These are phyloP conservation scores for Hyperoplus immaculatus DNA, from an alignment of 2,797 vertebrate genomes.

Conservation along the genomic window DNA sequence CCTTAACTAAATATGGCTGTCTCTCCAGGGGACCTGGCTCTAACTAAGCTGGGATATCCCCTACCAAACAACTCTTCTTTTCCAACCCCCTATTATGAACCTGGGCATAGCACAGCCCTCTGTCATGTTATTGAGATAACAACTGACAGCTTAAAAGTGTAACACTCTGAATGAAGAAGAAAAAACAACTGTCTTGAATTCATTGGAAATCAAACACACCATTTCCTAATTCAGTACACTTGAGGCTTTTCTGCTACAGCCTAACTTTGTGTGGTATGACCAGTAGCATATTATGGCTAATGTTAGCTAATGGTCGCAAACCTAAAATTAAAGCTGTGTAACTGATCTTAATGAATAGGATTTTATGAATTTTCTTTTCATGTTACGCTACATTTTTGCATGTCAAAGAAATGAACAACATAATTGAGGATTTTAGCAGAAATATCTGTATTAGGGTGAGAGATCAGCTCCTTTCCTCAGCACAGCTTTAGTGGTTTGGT, in stretches of 20 bases:
- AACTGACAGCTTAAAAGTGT: background rate
- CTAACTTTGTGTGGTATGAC: background rate
- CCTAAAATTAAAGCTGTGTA: background rate
- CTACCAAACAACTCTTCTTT: conserved; percentile 38
- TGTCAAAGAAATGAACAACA: conserved; percentile 11
- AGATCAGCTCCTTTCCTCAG: conserved; percentile 17
- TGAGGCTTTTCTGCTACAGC: background rate
- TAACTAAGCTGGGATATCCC: conserved; percentile 39
- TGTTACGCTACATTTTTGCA: background rate
- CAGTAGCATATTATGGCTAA: background rate
- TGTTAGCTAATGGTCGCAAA: background rate
- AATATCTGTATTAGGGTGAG: background rate
- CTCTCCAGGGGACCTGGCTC: conserved; percentile 67
- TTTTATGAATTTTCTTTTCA: background rate
- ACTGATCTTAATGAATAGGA: background rate
- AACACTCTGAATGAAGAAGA: background rate
- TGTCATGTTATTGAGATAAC: conserved; percentile 8
- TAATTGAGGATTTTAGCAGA: conserved; percentile 22
- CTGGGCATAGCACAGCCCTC: conserved; percentile 20
- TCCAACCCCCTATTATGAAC: conserved; percentile 15
- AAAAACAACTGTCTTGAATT: background rate
- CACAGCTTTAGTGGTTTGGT: conserved; percentile 36
- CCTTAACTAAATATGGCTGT: conserved; percentile 73
- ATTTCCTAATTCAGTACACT: background rate
- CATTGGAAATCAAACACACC: background rate